Percentiles rank a stretch among this genome's conserved stretches.
phyloP scores from a whole-genome alignment of 2,113 vertebrate species.

The Plecturocebus donacophilus region DNA sequence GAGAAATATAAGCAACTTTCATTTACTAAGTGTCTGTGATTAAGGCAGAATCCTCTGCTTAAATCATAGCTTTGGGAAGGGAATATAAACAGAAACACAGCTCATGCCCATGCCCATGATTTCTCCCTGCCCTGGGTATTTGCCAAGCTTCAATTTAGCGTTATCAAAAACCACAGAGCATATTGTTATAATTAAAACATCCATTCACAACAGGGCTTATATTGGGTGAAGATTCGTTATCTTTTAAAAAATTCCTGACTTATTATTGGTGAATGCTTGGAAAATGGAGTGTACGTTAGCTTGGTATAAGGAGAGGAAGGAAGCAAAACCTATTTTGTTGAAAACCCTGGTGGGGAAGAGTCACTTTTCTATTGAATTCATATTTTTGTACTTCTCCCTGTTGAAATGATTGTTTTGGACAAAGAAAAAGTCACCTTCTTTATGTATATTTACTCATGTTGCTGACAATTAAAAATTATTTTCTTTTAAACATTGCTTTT shows the following conservation, averaged over 20 bases:
- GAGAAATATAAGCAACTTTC: conserved; percentile 57
- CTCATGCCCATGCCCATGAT: not conserved
- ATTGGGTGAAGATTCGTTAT: not conserved
- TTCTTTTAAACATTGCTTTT: conserved; percentile 55
- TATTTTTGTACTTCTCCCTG: conserved; percentile 21
- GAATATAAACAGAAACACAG: conserved; percentile 32
- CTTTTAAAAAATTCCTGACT: not conserved
- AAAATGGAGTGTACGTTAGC: not conserved
- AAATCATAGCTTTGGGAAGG: conserved; percentile 29
- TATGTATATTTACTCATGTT: not conserved
- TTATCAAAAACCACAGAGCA: conserved; percentile 21
- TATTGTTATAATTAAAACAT: conserved; percentile 9
- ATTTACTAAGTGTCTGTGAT: conserved; percentile 61
- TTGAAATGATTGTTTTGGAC: not conserved
- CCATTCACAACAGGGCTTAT: not conserved
- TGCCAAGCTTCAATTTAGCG: conserved; percentile 17
- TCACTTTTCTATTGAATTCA: not conserved
- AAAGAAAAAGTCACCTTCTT: not conserved
- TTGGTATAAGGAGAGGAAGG: not conserved
- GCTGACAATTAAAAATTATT: conserved; percentile 36
- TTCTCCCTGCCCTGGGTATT: not conserved
- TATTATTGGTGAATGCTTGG: not conserved
- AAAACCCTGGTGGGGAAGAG: not conserved
- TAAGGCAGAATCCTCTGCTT: conserved; percentile 42
- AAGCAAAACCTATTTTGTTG: not conserved